Evolutionary conservation across 2,888 invertebrate genomes (phyloP).

Genomic region (Dynastes maya): DNA sequence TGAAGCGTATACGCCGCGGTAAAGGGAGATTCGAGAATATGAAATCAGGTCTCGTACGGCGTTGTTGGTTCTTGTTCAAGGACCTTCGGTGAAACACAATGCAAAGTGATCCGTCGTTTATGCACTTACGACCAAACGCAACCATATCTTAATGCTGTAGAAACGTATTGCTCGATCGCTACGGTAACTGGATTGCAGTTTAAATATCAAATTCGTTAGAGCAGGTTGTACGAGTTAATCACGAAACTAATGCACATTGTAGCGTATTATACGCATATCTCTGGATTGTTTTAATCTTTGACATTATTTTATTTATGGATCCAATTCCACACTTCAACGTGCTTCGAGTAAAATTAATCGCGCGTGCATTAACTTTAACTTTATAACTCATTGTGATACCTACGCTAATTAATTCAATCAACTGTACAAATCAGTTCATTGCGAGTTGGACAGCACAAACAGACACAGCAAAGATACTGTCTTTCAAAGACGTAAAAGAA

Average conservation of each 20-base stretch:
- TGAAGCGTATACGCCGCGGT: slow-evolving; percentile 17
- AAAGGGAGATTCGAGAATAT: background rate
- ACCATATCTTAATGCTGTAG: slow-evolving; percentile 3
- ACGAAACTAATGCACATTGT: background rate
- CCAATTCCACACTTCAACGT: too few species aligned
- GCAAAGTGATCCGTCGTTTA: slow-evolving; percentile 17
- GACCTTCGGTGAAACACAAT: slow-evolving; percentile 24
- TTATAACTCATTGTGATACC: background rate
- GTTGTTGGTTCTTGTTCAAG: slow-evolving; percentile 28
- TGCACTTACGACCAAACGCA: slow-evolving; percentile 2
- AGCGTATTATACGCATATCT: background rate
- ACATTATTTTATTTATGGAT: background rate
- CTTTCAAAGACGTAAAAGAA: too few species aligned
- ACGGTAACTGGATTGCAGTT: slow-evolving; percentile 14
- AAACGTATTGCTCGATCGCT: slow-evolving; percentile 17
- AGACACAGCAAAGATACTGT: too few species aligned
- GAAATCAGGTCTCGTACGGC: slow-evolving; percentile 19
- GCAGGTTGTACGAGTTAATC: slow-evolving; percentile 1
- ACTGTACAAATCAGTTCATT: background rate
- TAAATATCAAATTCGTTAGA: slow-evolving; percentile 34
- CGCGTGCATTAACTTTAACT: too few species aligned
- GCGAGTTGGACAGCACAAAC: background rate
- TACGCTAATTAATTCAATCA: slow-evolving; percentile 8
- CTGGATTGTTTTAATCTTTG: background rate
- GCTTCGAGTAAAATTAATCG: too few species aligned